phyloP scores from a whole-genome alignment of 2,797 vertebrate species.

The Urocyon cinereoargenteus region DNA sequence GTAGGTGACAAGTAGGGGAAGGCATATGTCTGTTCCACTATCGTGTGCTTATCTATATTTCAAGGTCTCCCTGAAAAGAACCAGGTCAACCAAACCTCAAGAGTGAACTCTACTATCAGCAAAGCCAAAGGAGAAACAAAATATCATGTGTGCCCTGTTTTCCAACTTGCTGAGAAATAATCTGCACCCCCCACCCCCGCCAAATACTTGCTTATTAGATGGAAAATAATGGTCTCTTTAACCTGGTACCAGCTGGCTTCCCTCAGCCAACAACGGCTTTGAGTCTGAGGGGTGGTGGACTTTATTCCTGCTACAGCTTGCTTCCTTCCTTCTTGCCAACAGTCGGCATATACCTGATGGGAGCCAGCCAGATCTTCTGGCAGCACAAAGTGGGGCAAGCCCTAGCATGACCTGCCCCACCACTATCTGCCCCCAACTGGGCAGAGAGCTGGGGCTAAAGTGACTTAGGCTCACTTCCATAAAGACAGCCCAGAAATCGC shows the following conservation, averaged over 20 bases:
- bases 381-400: constrained; percentile 50
- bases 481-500: background rate
- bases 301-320: constrained; percentile 22
- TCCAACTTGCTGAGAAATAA: constrained; percentile 53
- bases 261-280: background rate
- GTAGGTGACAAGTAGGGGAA: background rate
- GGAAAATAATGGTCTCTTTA: constrained; percentile 41
- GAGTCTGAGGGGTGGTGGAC: background rate
- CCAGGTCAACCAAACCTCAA: background rate
- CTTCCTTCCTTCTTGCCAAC: constrained; percentile 59
- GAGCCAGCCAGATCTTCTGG: constrained; percentile 55
- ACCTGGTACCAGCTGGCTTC: background rate
- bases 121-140: constrained; percentile 56
- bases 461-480: background rate
- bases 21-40: background rate
- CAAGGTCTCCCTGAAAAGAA: constrained; percentile 26
- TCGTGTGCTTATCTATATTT: background rate
- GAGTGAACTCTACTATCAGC: constrained; percentile 12
- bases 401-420: constrained; percentile 52
- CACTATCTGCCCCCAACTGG: background rate
- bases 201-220: constrained; percentile 31
- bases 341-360: constrained; percentile 3
- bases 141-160: background rate
- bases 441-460: background rate
- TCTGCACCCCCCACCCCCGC: background rate